These are phyloP conservation scores for Pandemis corylana DNA, from an alignment of 2,888 invertebrate species.

Conservation along the genomic window DNA sequence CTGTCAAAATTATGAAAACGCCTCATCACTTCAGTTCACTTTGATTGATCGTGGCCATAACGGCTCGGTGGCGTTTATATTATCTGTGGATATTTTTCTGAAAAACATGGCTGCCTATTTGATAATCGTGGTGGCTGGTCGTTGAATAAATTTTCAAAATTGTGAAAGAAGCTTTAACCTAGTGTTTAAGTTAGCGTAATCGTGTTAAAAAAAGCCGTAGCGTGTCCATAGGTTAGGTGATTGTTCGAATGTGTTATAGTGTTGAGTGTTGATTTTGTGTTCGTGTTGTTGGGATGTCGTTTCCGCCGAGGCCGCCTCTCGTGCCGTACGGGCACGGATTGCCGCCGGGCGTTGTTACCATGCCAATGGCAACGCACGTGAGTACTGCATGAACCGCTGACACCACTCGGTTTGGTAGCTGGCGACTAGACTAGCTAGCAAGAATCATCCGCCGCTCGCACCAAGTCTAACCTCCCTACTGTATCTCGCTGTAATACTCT, in stretches of 20 bases:
- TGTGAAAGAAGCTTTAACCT: slow-evolving; percentile 24
- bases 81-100: slow-evolving; percentile 33
- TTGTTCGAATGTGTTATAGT: slow-evolving; percentile 42
- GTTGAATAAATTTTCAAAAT: slow-evolving; percentile 38
- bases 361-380: slow-evolving; percentile 91
- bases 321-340: slow-evolving; percentile 88
- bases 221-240: slow-evolving; percentile 13
- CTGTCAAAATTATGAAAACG: neutral
- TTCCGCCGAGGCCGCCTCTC: slow-evolving; percentile 93
- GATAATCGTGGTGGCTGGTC: slow-evolving; percentile 45
- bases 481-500: neutral
- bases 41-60: neutral
- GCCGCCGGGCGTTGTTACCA: slow-evolving; percentile 89
- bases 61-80: slow-evolving; percentile 5
- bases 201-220: slow-evolving; percentile 6
- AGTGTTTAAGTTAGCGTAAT: slow-evolving; percentile 27
- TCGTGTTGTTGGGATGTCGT: slow-evolving; percentile 88
- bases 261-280: slow-evolving; percentile 45
- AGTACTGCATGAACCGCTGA: slow-evolving; percentile 65
- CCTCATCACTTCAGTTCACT: neutral
- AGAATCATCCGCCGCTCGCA: neutral
- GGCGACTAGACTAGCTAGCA: neutral
- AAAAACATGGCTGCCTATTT: slow-evolving; percentile 51
- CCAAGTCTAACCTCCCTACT: neutral
- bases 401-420: slow-evolving; percentile 6